Evolutionary conservation across 2,888 invertebrate genomes (phyloP), one percentile per base, ranked within the genome.

Genomic region (Stegophylla sp.): DNA sequence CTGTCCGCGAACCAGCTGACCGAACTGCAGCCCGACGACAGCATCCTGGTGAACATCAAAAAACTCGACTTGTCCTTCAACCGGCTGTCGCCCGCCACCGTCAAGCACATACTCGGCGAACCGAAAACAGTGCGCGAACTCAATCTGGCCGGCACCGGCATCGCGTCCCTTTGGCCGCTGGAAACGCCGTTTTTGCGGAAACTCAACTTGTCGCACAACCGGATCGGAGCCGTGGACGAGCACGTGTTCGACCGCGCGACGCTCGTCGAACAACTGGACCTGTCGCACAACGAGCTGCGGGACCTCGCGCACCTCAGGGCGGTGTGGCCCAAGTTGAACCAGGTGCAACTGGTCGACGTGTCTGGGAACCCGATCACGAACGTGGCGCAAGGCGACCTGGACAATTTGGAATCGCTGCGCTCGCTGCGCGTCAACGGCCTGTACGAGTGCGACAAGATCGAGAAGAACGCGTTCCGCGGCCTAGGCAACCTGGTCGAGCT

Each of bases 11-110:
- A 96, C 85, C 90, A 91, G 84, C 90, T 96, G 63, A 88, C 89
- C 23, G 92, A 93, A 76, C 91, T 96, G 81, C 94, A 94, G 17
- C 91, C 92, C 0, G 95, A 95, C 85, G 93, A 95, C 81, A 93
- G 92, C 84, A 92, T 94, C 1, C 91, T 96, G 89, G 94, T 94
- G 0, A 95, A 94, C 85, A 92, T 96, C 4, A 96, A 96, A 86
- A 90, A 92, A 83, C 87, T 96, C 12, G 95, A 96, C 87, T 87
- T 96, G 13, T 94, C 94, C 2, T 93, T 91, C 83, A 96, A 96
- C 88, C 94, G 95, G 0, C 86, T 96, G 1, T 91, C 92, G 1
- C 88, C 90, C 76, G 91, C 92, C 84, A 91, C 95, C 0, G 89
- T 95, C 0, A 89, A 87, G 66, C 93, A 92, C 85, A 90, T 96